A percentile compares a stretch with the other conserved stretches of the same genome.
Conservation (phyloP, 2,797 vertebrate genomes). For the Leuciscus waleckii region DNA sequence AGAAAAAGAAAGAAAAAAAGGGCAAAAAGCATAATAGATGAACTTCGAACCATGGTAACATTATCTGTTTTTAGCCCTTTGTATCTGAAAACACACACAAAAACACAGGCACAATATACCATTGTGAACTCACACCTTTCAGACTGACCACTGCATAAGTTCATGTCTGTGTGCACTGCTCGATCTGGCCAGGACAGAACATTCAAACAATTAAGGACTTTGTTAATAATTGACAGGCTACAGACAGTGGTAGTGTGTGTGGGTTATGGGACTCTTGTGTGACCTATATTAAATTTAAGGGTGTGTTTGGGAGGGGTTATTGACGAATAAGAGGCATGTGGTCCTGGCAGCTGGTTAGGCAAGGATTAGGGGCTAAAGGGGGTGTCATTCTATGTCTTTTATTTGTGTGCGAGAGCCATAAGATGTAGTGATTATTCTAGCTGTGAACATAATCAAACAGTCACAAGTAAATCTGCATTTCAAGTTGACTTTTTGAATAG, state of each 20-base stretch:
- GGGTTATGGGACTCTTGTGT: slow-evolving; percentile 53
- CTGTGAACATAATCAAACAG: not conserved
- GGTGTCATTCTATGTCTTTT: slow-evolving; percentile 50
- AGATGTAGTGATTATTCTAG: not conserved
- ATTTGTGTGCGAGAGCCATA: not conserved
- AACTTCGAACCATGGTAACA: not conserved
- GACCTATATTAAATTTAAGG: slow-evolving; percentile 55
- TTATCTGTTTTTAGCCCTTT: not conserved
- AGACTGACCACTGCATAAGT: not conserved
- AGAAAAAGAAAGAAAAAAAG: too few relatives aligned
- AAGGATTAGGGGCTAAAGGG: slow-evolving; percentile 72
- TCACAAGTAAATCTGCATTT: not conserved
- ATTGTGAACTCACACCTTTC: not conserved
- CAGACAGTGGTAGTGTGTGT: not conserved
- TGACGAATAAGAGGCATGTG: slow-evolving; percentile 64
- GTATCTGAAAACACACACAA: not conserved
- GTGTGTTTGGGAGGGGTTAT: slow-evolving; percentile 17
- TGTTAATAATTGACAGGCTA: not conserved
- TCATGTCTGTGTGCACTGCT: not conserved
- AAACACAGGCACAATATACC: not conserved
- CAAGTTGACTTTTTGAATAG: not conserved
- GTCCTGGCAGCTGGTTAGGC: slow-evolving; percentile 77
- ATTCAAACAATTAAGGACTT: slow-evolving; percentile 34
- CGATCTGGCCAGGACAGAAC: not conserved
- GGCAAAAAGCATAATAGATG: too few relatives aligned